These are phyloP conservation scores for Turritopsis rubra DNA, from an alignment of 30 jellyfish, hydroid and myxozoan species.

Conservation along the genomic window DNA sequence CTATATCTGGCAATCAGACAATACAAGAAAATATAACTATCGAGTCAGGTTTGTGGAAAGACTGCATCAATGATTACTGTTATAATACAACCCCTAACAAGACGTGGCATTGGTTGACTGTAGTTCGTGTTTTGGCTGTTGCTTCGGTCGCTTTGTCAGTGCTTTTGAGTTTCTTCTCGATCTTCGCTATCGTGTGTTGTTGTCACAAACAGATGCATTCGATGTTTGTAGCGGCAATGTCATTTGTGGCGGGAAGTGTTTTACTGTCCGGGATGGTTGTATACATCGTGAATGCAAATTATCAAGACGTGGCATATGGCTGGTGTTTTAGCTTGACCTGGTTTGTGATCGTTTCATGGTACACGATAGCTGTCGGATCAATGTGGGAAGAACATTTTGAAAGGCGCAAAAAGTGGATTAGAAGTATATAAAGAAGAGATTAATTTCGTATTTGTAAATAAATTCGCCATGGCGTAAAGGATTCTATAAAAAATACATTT, in stretches of 20 bases:
- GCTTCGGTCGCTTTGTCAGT: not conserved
- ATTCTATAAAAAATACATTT: too few species aligned
- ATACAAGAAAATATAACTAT: not conserved
- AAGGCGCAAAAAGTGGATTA: not conserved
- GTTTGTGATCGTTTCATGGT: not conserved
- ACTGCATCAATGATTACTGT: not conserved
- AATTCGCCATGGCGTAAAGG: too few species aligned
- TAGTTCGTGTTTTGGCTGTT: not conserved
- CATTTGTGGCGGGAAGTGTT: not conserved
- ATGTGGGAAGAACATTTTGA: not conserved
- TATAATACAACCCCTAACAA: not conserved
- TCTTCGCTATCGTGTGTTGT: not conserved
- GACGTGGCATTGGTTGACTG: not conserved
- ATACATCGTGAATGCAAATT: not conserved
- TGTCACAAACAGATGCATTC: not conserved
- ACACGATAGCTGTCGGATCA: not conserved
- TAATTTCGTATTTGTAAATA: too few species aligned
- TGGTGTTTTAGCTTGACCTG: not conserved
- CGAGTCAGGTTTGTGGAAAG: not conserved
- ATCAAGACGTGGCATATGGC: not conserved
- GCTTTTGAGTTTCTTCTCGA: not conserved
- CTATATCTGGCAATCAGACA: not conserved
- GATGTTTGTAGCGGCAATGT: not conserved
- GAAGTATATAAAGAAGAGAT: not conserved
- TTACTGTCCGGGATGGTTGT: not conserved